Evolutionary conservation across 1,140 invertebrate species (phyloP).

Genomic region (Drosophila guanche): DNA sequence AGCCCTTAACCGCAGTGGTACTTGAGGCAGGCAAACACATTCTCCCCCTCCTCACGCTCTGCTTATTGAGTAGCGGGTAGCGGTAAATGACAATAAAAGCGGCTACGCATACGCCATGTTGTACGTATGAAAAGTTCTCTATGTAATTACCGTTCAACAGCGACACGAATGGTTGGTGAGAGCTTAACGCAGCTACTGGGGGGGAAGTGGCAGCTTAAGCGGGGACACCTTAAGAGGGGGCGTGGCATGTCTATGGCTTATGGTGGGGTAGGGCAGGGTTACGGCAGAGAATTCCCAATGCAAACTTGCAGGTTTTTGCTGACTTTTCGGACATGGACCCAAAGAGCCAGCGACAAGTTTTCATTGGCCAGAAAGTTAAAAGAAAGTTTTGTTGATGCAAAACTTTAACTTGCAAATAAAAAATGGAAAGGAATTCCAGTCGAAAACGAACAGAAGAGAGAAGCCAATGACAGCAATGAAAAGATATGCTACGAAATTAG

Average conservation of each 20-base stretch:
- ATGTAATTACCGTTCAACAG: constrained; percentile 25
- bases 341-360: constrained; percentile 29
- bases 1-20: not conserved
- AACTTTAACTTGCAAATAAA: constrained; percentile 1
- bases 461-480: too few species aligned
- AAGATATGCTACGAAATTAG: too few species aligned
- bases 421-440: constrained; percentile 3
- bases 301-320: constrained; percentile 37
- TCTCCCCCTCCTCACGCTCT: not conserved
- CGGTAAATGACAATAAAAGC: constrained; percentile 68
- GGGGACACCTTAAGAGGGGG: not conserved
- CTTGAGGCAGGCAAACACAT: not conserved
- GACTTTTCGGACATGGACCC: constrained; percentile 26
- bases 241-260: too few species aligned
- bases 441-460: too few species aligned
- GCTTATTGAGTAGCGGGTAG: constrained; percentile 43
- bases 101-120: constrained; percentile 71
- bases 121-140: constrained; percentile 27
- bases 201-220: constrained; percentile 7
- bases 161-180: not conserved
- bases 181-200: too few species aligned
- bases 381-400: constrained; percentile 10
- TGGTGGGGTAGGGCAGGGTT: too few species aligned
- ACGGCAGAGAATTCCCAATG: constrained; percentile 26
- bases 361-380: not conserved